phyloP scores from a whole-genome alignment of 2,888 invertebrate species.

The Lycia hirtaria region DNA sequence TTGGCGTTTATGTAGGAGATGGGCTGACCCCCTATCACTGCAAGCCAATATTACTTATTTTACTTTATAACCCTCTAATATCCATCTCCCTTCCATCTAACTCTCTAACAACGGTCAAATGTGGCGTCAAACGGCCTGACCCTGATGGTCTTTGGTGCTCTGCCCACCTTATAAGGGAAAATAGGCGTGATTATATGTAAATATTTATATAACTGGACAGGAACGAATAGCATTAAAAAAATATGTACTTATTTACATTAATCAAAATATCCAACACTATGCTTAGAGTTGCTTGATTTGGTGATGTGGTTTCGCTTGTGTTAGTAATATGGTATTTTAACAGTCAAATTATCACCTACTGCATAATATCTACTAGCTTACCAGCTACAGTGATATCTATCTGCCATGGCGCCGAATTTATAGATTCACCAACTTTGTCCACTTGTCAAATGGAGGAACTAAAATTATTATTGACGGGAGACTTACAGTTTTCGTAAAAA shows the following conservation, averaged over 20 bases:
- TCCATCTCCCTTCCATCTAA: no score
- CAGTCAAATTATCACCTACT: conserved; percentile 23
- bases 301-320: not conserved
- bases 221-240: not conserved
- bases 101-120: no score
- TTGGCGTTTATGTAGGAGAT: no score
- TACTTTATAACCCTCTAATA: no score
- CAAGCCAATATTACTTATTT: no score
- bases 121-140: no score
- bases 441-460: not conserved
- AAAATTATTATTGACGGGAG: not conserved
- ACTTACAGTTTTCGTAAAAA: not conserved
- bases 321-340: conserved; percentile 22
- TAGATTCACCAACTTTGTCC: not conserved
- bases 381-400: conserved; percentile 3
- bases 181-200: no score
- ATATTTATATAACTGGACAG: no score
- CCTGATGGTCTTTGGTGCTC: no score
- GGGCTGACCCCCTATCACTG: no score
- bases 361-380: conserved; percentile 7
- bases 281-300: not conserved
- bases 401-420: conserved; percentile 29
- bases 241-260: not conserved
- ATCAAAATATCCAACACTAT: not conserved
- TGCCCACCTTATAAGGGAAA: no score